phyloP scores from a whole-genome alignment of 2,888 invertebrate species.

The Callosobruchus maculatus region DNA sequence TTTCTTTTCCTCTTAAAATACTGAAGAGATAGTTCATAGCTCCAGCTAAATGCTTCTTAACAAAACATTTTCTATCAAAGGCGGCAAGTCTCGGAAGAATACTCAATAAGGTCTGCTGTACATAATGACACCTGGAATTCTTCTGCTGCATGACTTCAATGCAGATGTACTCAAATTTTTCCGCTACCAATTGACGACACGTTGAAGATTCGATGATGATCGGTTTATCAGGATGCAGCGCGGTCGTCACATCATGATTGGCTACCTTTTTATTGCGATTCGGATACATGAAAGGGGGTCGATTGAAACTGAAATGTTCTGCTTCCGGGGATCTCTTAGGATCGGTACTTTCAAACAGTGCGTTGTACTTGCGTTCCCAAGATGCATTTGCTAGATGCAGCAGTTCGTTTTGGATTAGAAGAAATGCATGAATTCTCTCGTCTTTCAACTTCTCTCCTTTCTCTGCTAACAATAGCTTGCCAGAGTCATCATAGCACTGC shows the following conservation, averaged over 20 bases:
- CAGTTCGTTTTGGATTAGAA: conserved; percentile 90
- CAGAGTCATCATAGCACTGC: conserved; percentile 89
- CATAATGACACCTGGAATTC: conserved; percentile 69
- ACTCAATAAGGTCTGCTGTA: conserved; percentile 82
- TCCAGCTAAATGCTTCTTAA: conserved; percentile 67
- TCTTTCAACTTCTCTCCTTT: conserved; percentile 75
- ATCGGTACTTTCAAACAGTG: conserved; percentile 57
- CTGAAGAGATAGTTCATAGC: conserved; percentile 76
- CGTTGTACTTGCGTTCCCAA: conserved; percentile 79
- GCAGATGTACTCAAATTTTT: conserved; percentile 80
- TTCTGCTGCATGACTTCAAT: conserved; percentile 76
- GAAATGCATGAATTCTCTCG: conserved; percentile 88
- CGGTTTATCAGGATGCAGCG: conserved; percentile 55
- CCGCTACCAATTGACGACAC: conserved; percentile 75
- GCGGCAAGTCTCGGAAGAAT: conserved; percentile 90
- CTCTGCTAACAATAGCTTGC: conserved; percentile 72
- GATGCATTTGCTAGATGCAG: conserved; percentile 84
- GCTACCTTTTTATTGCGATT: conserved; percentile 46
- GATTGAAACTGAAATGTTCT: conserved; percentile 38
- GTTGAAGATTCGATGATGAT: conserved; percentile 81
- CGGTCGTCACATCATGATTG: conserved; percentile 43
- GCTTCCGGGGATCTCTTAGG: conserved; percentile 36
- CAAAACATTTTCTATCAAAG: conserved; percentile 82
- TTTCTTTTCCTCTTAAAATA: conserved; percentile 75
- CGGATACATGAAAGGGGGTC: conserved; percentile 44